Evolutionary conservation across 1,140 invertebrate species (phyloP).

Genomic region (Euschistus heros): DNA sequence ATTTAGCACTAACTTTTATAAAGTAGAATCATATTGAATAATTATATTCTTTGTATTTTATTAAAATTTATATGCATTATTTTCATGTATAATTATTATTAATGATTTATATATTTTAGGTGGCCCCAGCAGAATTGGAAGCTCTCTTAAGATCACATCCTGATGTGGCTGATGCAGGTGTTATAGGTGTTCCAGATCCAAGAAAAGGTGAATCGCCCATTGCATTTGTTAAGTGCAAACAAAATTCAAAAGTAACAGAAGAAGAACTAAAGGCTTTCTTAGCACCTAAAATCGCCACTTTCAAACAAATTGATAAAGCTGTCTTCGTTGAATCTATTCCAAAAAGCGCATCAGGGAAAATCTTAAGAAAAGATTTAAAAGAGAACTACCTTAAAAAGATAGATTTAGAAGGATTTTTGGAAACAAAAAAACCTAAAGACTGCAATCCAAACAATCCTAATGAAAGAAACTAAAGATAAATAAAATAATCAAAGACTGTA

Average conservation of each 20-base stretch:
- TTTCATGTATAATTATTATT: neutral
- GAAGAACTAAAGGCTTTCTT: constrained; percentile 21
- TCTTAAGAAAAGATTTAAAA: constrained; percentile 50
- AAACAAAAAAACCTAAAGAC: neutral
- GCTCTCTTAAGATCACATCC: constrained; percentile 52
- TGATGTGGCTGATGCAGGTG: constrained; percentile 53
- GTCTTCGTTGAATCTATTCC: constrained; percentile 57
- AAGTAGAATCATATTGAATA: no score
- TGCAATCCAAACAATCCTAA: no score
- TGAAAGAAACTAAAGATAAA: no score
- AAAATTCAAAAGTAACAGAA: constrained; percentile 34
- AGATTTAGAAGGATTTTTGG: neutral
- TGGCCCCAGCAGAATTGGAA: constrained; percentile 59
- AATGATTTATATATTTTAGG: constrained; percentile 35
- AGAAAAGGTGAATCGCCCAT: constrained; percentile 54
- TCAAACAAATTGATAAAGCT: constrained; percentile 57
- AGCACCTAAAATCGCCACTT: constrained; percentile 46
- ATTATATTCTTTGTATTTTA: neutral
- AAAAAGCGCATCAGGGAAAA: constrained; percentile 63
- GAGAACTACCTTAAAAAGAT: neutral
- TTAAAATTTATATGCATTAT: neutral
- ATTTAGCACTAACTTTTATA: no score
- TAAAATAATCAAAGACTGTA: no score
- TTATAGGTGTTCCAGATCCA: constrained; percentile 60
- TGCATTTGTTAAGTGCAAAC: constrained; percentile 47